A percentile compares a stretch with the other conserved stretches of the same genome.
Conservation (phyloP, 1,140 invertebrate genomes). For the Brachionus rotundiformis region DNA sequence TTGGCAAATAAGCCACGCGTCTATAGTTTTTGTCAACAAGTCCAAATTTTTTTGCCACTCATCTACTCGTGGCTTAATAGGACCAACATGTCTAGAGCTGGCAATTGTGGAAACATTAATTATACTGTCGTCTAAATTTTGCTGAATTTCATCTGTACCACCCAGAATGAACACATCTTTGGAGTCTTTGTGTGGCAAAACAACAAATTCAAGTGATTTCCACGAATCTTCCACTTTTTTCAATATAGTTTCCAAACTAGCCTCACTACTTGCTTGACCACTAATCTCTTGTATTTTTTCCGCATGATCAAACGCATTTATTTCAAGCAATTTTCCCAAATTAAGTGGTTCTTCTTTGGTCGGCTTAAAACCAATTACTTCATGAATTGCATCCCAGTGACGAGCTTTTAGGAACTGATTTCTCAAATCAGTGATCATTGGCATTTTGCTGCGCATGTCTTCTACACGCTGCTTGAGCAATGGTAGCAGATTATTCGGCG, state of each 20-base stretch:
- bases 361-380: conserved; percentile 58
- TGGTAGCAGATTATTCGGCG: conserved; percentile 63
- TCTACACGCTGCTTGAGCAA: conserved; percentile 63
- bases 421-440: conserved; percentile 62
- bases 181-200: conserved; percentile 64
- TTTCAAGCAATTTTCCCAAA: conserved; percentile 60
- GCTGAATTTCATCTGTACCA: conserved; percentile 78
- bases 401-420: conserved; percentile 62
- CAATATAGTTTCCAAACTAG: conserved; percentile 74
- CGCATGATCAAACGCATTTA: conserved; percentile 71
- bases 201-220: conserved; percentile 64
- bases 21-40: conserved; percentile 74
- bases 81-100: conserved; percentile 77
- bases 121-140: conserved; percentile 78
- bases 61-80: conserved; percentile 76
- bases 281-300: conserved; percentile 79
- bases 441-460: conserved; percentile 63
- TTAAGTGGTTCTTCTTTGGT: conserved; percentile 61
- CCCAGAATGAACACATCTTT: conserved; percentile 80
- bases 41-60: conserved; percentile 77
- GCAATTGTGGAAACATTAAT: conserved; percentile 81
- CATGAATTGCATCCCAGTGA: conserved; percentile 63
- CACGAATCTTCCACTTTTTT: conserved; percentile 67
- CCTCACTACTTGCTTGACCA: conserved; percentile 79
- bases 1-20: conserved; percentile 48